Evolutionary conservation across 2,113 vertebrate genomes (phyloP), one percentile per base, ranked within the genome.

Genomic region (Odobenus rosmarus): DNA sequence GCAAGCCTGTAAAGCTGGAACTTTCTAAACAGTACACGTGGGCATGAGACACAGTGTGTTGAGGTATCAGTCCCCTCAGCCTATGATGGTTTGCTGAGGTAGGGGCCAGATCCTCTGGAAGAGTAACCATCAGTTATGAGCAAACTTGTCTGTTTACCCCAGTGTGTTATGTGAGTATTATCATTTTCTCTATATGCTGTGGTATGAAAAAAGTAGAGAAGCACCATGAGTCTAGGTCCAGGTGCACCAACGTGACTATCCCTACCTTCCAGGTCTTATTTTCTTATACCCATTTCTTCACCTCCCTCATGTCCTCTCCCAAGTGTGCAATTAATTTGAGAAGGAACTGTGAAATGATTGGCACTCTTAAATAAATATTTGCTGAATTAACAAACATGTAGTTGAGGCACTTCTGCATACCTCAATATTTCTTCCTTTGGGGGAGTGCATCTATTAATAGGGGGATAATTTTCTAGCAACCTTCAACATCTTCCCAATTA

Each of bases 181-280:
- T 7, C 13, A 19, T 81, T 72, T 46, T 24, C 5, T 64, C 1
- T 55, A 3, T 55, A 31, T 69, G 31, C 69, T 13, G 3, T 39
- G 15, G 62, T 91, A 9, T 31, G 12, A 62, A 61, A 24, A 81
- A 21, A 14, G 3, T 5, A 24, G 49, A 82, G 42, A 42, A 1
- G 7, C 2, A 46, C 24, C 26, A 3, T 5, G 11, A 4, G 3
- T 59, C n/a, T 72, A 74, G 10, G 36, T 24, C 23, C 15, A 15
- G 18, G 28, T 14, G 2, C 4, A 33, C 18, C 11, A 15, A 1
- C 9, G 1, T 80, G 59, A 57, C 1, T 36, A 15, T 18, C 13
- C 24, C 31, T 39, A 0, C 0, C 49, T 19, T 33, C 51, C 46
- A 42, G 16, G 7, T 49, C 33, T 74, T 82, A 14, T 77, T 88